Percentiles rank a stretch among this genome's conserved stretches.
Conservation (phyloP, 2,888 invertebrate species). For the Selenia dentaria region DNA sequence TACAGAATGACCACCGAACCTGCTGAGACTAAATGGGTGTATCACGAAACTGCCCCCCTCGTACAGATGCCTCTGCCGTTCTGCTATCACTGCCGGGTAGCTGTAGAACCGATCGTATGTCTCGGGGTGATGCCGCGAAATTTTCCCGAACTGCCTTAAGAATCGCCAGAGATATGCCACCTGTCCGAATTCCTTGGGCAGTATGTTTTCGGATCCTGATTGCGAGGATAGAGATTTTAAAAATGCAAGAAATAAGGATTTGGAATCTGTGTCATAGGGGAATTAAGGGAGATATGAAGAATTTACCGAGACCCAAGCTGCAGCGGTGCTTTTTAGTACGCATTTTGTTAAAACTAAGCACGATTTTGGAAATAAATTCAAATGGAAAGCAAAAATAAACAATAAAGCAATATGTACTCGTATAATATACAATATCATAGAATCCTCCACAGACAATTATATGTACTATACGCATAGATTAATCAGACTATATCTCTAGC, state of each 20-base stretch:
- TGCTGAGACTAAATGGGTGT: slow-evolving; percentile 59
- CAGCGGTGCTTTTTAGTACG: slow-evolving; percentile 41
- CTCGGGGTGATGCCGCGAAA: slow-evolving; percentile 54
- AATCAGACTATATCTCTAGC: too few relatives aligned
- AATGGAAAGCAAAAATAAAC: background rate
- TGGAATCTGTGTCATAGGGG: too few relatives aligned
- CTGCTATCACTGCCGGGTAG: slow-evolving; percentile 54
- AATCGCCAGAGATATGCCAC: slow-evolving; percentile 23
- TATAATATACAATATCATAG: too few relatives aligned
- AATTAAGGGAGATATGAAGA: too few relatives aligned
- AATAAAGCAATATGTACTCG: too few relatives aligned
- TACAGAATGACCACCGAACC: too few relatives aligned
- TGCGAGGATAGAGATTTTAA: too few relatives aligned
- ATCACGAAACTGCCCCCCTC: slow-evolving; percentile 45
- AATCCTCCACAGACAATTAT: too few relatives aligned
- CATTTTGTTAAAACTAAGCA: slow-evolving; percentile 22
- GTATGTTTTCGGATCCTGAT: slow-evolving; percentile 51
- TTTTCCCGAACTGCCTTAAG: slow-evolving; percentile 42
- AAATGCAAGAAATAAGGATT: too few relatives aligned
- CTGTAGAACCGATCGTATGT: slow-evolving; percentile 50
- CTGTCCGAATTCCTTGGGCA: slow-evolving; percentile 31
- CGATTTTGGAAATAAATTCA: background rate
- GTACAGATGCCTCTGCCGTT: slow-evolving; percentile 49
- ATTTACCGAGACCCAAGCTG: slow-evolving; percentile 45
- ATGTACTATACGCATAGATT: too few relatives aligned